These are phyloP conservation scores for Anastrepha ludens DNA, from an alignment of 1,140 invertebrate species.

Conservation along the genomic window DNA sequence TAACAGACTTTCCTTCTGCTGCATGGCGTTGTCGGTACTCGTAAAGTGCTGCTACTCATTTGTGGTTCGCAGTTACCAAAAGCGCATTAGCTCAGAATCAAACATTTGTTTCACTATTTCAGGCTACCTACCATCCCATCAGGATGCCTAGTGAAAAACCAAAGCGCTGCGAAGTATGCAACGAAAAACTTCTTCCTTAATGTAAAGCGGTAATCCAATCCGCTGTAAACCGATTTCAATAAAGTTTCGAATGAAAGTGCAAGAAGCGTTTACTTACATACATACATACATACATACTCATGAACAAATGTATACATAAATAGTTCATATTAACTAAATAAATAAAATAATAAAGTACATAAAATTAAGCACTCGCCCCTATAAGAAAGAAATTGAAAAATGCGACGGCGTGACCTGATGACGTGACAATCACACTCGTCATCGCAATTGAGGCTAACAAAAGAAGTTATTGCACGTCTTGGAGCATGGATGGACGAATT, in stretches of 20 bases:
- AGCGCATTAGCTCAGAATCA: no score
- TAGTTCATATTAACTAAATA: not conserved
- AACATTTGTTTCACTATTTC: no score
- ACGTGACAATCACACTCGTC: not conserved
- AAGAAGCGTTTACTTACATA: not conserved
- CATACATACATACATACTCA: not conserved
- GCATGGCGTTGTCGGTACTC: no score
- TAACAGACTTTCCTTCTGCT: no score
- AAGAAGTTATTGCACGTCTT: not conserved
- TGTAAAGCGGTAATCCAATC: not conserved
- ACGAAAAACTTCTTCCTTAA: not conserved
- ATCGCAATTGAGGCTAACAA: not conserved
- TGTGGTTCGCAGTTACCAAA: no score
- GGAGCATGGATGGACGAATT: not conserved
- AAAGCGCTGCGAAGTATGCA: not conserved
- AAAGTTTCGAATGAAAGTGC: not conserved
- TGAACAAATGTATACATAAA: not conserved
- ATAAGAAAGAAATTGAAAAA: not conserved
- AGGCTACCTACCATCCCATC: no score
- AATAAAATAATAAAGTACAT: not conserved
- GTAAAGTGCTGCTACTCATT: no score
- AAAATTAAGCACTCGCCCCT: not conserved
- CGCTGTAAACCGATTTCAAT: not conserved
- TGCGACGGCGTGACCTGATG: not conserved
- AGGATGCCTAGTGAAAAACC: not conserved